Evolutionary conservation across 1,140 invertebrate genomes (phyloP).

Genomic region (Drosophila pseudoananassae): DNA sequence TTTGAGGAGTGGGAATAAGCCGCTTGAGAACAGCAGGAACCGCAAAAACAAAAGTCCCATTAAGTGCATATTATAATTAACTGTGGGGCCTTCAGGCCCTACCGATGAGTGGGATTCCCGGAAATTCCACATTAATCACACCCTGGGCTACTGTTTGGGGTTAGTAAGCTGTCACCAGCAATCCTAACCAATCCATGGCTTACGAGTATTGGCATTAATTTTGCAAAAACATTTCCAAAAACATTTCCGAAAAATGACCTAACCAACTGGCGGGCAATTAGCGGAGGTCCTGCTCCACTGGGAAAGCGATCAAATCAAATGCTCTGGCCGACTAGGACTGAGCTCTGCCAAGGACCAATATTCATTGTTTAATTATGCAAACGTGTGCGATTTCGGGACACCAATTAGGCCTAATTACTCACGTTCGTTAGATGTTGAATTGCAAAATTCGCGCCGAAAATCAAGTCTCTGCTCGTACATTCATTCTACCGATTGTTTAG

Average conservation of each 20-base stretch:
- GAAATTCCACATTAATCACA: background rate
- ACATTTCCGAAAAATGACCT: background rate
- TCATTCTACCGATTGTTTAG: background rate
- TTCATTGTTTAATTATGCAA: slow-evolving; percentile 51
- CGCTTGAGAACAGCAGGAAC: background rate
- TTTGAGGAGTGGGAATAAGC: slow-evolving; percentile 3
- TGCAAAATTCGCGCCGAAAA: slow-evolving; percentile 6
- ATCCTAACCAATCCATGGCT: background rate
- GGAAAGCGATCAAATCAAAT: background rate
- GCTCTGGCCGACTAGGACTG: no score
- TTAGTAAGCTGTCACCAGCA: background rate
- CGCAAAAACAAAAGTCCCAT: slow-evolving; percentile 11
- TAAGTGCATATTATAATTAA: slow-evolving; percentile 17
- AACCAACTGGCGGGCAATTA: background rate
- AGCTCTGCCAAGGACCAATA: slow-evolving; percentile 11
- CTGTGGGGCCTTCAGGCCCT: background rate
- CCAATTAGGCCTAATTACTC: slow-evolving; percentile 52
- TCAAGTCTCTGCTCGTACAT: background rate
- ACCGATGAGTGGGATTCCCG: background rate
- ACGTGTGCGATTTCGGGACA: slow-evolving; percentile 15
- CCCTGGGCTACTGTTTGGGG: background rate
- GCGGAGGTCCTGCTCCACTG: background rate
- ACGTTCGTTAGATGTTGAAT: slow-evolving; percentile 38
- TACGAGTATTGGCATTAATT: no score
- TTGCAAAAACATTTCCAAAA: background rate